phyloP scores from a whole-genome alignment of 64 coral and sea anemone genomes.

The Actinia tenebrosa region DNA sequence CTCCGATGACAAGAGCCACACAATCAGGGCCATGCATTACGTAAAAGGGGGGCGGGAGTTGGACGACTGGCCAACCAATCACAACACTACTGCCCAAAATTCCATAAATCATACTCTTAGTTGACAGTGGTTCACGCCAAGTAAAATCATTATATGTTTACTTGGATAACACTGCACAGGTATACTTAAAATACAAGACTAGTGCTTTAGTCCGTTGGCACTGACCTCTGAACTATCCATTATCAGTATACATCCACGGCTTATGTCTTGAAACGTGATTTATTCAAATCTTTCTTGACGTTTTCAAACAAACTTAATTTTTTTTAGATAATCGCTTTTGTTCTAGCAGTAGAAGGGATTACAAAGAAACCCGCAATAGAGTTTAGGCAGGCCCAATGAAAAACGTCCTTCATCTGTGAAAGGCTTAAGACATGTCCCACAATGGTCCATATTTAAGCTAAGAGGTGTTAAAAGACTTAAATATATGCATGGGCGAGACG shows the following conservation, averaged over 20 bases:
- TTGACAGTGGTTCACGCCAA: background rate
- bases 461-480: slow-evolving; percentile 11
- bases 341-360: background rate
- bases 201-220: background rate
- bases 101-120: background rate
- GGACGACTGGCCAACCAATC: background rate
- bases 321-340: slow-evolving; percentile 28
- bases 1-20: slow-evolving; percentile 9
- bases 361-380: background rate
- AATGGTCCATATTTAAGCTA: background rate
- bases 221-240: slow-evolving; percentile 16
- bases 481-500: background rate
- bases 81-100: background rate
- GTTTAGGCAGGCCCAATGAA: slow-evolving; percentile 1
- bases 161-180: background rate
- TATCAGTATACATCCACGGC: background rate
- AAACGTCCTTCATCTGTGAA: background rate
- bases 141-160: slow-evolving; percentile 4
- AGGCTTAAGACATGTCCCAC: background rate
- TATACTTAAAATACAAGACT: background rate
- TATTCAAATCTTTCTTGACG: slow-evolving; percentile 23
- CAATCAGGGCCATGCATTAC: slow-evolving; percentile 18
- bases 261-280: background rate
- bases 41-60: slow-evolving; percentile 15
- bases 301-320: slow-evolving; percentile 19